Evolutionary conservation across 2,888 invertebrate species (phyloP), one percentile per base, ranked within the genome.

Genomic region (Nineta flava): DNA sequence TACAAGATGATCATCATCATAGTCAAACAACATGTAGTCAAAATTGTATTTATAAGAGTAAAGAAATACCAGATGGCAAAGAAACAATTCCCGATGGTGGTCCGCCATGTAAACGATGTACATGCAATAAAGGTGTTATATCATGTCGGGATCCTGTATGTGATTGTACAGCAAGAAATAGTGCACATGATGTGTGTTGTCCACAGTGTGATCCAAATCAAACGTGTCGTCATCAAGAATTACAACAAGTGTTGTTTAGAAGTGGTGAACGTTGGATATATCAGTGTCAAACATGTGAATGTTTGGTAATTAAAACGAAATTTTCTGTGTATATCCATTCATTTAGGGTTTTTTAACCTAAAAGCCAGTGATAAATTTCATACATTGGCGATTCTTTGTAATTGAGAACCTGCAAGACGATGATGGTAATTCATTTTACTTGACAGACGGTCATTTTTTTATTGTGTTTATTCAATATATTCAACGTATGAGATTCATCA

Each of bases 261-360:
- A 86, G 83, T 64, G 88, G 88, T 49, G 86, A 91, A 65, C 77
- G 80, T 60, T 92, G 92, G 91, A 81, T 86, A 58, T 88, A 87
- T 71, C 85, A 90, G 68, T 92, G 92, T 68, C 87, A 88, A 73
- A 85, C 85, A 55, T 92, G 92, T 73, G 88, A 91, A 73, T 92
- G 92, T 69, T 74, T 87, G 67, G 86, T 86, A 62, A 73, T 76
- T 69, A 47, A 10, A 13, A 46, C 15, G 6, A 10, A 6, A 31
- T 46, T 16, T 46, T 12, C 9, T n/a, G n/a, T n/a, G n/a, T n/a
- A n/a, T n/a, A n/a, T 15, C 2, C 32, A 32, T n/a, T 7, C 32
- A 46, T 31, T 15, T 16, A 21, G n/a, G 43, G 9, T 6, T 16
- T 9, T 42, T 42, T 5, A 17, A 42, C 15, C n/a, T n/a, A n/a